Evolutionary conservation across 2,797 vertebrate species (phyloP), one percentile per base, ranked within the genome.

Genomic region (Fratercula arctica): DNA sequence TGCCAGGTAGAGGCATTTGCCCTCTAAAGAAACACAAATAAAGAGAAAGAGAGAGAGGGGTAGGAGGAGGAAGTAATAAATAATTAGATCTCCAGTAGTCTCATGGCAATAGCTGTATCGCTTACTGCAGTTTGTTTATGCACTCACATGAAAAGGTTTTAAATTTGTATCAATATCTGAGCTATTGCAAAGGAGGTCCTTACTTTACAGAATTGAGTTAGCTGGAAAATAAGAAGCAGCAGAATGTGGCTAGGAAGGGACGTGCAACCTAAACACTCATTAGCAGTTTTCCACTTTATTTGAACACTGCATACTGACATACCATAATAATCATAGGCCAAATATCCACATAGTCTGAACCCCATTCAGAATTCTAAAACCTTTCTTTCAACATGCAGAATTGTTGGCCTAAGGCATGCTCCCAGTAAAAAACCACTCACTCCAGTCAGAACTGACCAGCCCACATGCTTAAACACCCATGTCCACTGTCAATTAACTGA

Each of bases 381-480:
- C 48, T 90, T 87, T 82, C 77, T 94, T 92, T 90, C 66, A 61
- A 93, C 90, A 96, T 90, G 72, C 46, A 68, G 94, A 95, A 89
- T 96, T 96, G 45, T 95, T 95, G 94, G 91, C 97, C 97, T 98
- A 98, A 98, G 97, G 96, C 97, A 97, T 96, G 96, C 95, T 98
- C 97, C 97, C 97, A 92, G 92, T 86, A 94, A 94, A 96, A 96
- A 88, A 91, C 89, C 93, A 95, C 88, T 86, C 89, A 94, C 90
- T 90, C 95, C 96, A 97, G 95, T 96, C 93, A 89, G 73, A 96
- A 95, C 84, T 85, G 89, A 79, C 93, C 88, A 85, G 96, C 96
- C 91, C 96, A 97, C 95, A 97, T 96, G 97, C 93, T 53, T 91
- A 91, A 97, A 97, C 94, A 97, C 95, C 91, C 84, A 93, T 76